Base-by-base conservation (phyloP, 2,888 invertebrate genomes). In the Macrosiphum euphorbiae region DNA sequence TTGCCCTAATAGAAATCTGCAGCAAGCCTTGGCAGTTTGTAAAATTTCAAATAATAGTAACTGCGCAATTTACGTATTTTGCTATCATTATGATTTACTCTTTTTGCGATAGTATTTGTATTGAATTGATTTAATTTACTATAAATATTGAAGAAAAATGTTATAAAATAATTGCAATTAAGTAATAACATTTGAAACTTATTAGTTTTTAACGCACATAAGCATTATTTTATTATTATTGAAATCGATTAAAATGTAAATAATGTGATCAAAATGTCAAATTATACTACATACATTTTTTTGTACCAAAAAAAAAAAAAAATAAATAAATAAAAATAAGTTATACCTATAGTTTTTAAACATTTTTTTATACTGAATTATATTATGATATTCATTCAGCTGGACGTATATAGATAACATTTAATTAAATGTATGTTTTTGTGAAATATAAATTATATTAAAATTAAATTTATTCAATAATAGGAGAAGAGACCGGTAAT, bases 401-500 rank as follows among this genome's bases (percentile, higher is more conserved):
- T 20, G 35, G 20, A 78, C 35, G 16, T 78, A 20, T 41, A 78
- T 20, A 78, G 78, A 78, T 35, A 78, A 20, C 35, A 35, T 78
- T 78, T 78, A 78, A 35, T 78, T 78, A 78, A 24, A 67, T 35
- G 35, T n/a, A 78, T 67, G 8, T 78, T 78, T 35, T 78, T 78
- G 20, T 78, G 78, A 78, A 78, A 78, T 78, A 5, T 78, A 78
- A 78, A 20, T 78, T 35, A 78, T 35, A 78, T 78, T 78, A 35
- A 78, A 78, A 78, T 78, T 78, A 78, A 78, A 78, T 78, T 1
- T 78, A 78, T 78, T 78, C 78, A 78, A 78, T 78, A 35, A 78
- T 78, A 78, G 0, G 3, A 78, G 8, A 78, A 20, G 35, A 41
- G 78, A 78, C 78, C 78, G 78, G 78, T 78, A 78, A 78, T 41